phyloP scores from a whole-genome alignment of 2,113 vertebrate genomes.

The Mohoua ochrocephala region DNA sequence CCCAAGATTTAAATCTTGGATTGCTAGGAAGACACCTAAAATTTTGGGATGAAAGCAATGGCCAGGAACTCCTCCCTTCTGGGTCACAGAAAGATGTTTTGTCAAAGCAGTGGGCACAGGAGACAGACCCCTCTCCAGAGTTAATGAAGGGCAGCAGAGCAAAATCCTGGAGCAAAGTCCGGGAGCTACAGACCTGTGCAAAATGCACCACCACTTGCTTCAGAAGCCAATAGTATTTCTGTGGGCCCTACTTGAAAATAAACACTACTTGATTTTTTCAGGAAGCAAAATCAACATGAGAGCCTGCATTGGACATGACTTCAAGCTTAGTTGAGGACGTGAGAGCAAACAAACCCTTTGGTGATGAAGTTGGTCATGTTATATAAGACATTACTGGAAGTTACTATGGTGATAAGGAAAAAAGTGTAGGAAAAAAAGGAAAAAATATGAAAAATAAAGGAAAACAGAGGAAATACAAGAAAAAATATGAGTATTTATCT shows the following conservation, averaged over 20 bases:
- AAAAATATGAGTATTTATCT: background rate
- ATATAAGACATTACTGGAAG: background rate
- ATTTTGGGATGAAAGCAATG: background rate
- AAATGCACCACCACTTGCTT: background rate
- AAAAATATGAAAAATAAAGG: too few species aligned
- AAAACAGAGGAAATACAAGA: rapidly evolving
- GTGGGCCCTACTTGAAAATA: background rate
- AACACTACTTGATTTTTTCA: background rate
- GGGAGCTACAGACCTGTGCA: background rate
- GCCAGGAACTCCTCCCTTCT: background rate
- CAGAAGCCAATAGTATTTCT: background rate
- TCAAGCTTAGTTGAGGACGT: background rate
- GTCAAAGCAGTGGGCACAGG: background rate
- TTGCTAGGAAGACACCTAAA: background rate
- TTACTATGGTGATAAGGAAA: background rate
- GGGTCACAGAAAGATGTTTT: background rate
- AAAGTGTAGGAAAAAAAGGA: rapidly evolving
- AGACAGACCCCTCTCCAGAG: background rate
- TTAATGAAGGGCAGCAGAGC: background rate
- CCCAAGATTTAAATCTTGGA: background rate
- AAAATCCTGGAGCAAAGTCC: background rate
- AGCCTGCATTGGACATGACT: background rate
- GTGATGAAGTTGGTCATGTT: background rate
- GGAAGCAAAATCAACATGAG: background rate
- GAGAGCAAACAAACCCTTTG: background rate